Conservation (phyloP, 2,113 vertebrate species). For the Agapornis roseicollis region DNA sequence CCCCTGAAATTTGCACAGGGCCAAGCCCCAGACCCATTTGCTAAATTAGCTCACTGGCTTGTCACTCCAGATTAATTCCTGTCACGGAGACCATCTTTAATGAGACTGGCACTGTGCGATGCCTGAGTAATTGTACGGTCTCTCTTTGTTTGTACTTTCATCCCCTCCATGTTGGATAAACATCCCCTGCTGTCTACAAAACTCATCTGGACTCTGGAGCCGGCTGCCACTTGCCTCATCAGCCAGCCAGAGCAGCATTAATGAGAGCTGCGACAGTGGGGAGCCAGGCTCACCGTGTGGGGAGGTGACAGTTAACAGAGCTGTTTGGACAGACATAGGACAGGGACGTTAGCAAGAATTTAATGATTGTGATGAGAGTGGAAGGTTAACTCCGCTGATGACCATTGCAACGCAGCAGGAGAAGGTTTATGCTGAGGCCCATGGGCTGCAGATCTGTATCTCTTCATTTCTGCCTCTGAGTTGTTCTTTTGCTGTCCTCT, state of each 20-base stretch:
- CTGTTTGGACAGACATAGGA: conserved; percentile 28
- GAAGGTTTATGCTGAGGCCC: neutral
- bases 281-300: neutral
- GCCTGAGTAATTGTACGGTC: conserved; percentile 34
- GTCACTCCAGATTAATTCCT: conserved; percentile 64
- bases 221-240: conserved; percentile 48
- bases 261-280: conserved; percentile 30
- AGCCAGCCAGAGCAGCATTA: conserved; percentile 50
- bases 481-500: neutral
- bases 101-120: conserved; percentile 25
- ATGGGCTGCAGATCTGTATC: neutral
- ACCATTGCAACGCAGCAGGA: neutral
- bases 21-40: neutral
- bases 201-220: conserved; percentile 27
- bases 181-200: conserved; percentile 60
- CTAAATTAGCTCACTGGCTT: conserved; percentile 36
- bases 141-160: conserved; percentile 56
- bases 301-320: conserved; percentile 58
- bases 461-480: neutral
- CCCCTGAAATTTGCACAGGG: neutral
- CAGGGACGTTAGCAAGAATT: conserved; percentile 18
- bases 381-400: neutral
- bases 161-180: conserved; percentile 54
- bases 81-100: conserved; percentile 37
- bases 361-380: conserved; percentile 50